A percentile compares a stretch with the other conserved stretches of the same genome.
These are phyloP conservation scores for Leucosticte australis DNA, from an alignment of 2,113 vertebrate genomes.

Conservation along the genomic window DNA sequence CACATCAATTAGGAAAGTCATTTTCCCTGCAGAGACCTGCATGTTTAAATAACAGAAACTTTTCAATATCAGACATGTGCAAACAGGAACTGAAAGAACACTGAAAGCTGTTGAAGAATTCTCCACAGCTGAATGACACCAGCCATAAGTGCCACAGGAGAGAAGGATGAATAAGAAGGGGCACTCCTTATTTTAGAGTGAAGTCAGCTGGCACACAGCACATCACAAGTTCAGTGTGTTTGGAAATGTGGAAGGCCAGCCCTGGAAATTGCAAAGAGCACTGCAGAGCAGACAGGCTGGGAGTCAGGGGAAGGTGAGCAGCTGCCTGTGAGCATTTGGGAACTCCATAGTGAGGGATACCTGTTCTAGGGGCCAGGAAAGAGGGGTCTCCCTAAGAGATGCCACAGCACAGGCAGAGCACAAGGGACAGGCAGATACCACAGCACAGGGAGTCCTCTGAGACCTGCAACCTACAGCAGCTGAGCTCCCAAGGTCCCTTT, in stretches of 20 bases:
- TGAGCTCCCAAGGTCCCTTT: neutral
- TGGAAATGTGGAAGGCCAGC: neutral
- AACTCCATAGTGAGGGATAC: neutral
- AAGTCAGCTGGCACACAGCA: neutral
- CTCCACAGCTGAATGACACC: neutral
- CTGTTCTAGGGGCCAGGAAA: neutral
- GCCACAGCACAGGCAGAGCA: neutral
- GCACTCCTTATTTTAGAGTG: neutral
- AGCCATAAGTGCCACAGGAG: neutral
- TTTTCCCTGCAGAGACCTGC: neutral
- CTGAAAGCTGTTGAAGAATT: neutral
- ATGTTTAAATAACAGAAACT: neutral
- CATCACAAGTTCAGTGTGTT: fast-evolving
- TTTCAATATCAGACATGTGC: neutral
- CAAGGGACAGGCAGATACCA: neutral
- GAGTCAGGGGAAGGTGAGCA: neutral
- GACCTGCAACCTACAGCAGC: neutral
- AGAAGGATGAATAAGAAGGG: neutral
- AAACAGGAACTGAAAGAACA: neutral
- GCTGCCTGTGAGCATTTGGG: neutral
- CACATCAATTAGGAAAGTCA: neutral
- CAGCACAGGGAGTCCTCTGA: neutral
- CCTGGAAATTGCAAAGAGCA: neutral
- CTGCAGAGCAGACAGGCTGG: neutral
- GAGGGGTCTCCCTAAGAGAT: neutral